A percentile compares a stretch with the other conserved stretches of the same genome.
Conservation (phyloP, 2,888 invertebrate genomes). For the Cyrtodaria siliqua region DNA sequence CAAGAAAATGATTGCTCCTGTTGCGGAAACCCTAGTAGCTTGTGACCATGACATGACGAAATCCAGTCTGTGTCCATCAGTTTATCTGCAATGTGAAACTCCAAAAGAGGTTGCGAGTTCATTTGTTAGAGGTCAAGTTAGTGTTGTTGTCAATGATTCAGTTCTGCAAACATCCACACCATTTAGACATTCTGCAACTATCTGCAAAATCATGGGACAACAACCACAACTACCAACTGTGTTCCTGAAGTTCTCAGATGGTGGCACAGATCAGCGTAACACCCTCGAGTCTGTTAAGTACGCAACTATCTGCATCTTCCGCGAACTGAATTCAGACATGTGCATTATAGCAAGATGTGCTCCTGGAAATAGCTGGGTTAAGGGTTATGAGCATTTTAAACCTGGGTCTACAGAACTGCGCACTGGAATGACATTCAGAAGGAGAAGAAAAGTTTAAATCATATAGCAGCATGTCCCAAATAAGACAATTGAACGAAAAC, state of each 20-base stretch:
- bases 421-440: slow-evolving; percentile 2
- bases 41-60: slow-evolving; percentile 21
- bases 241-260: slow-evolving; percentile 18
- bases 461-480: too few species aligned
- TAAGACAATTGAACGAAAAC: too few species aligned
- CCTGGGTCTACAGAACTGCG: slow-evolving; percentile 29
- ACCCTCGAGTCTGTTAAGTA: slow-evolving; percentile 30
- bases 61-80: slow-evolving; percentile 32
- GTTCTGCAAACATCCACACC: neutral
- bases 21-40: slow-evolving; percentile 1
- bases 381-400: slow-evolving; percentile 31
- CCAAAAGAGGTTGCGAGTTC: slow-evolving; percentile 14
- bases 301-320: slow-evolving; percentile 18
- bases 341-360: slow-evolving; percentile 24
- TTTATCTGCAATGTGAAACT: slow-evolving; percentile 16
- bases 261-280: too few species aligned
- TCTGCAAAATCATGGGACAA: neutral
- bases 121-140: neutral
- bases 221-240: neutral
- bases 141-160: neutral
- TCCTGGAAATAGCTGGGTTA: slow-evolving; percentile 29
- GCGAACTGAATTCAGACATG: slow-evolving; percentile 33
- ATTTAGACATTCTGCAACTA: neutral
- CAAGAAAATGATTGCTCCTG: slow-evolving; percentile 5
- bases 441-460: slow-evolving; percentile 11